These are phyloP conservation scores for Agonopterix alstromeriana DNA, from an alignment of 2,888 invertebrate genomes.

Conservation along the genomic window DNA sequence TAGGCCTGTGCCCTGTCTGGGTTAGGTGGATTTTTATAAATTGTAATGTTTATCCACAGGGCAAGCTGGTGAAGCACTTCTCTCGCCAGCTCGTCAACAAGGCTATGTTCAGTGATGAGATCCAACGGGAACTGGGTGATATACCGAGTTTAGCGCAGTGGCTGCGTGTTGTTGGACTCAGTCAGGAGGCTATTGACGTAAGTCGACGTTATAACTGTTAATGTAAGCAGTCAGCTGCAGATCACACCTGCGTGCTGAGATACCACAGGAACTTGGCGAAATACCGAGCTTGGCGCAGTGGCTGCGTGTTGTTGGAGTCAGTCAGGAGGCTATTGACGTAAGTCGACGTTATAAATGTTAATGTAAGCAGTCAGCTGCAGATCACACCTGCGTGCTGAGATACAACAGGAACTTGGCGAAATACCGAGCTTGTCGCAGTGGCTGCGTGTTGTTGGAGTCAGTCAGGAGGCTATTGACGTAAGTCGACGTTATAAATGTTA, in stretches of 20 bases:
- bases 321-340: slow-evolving; percentile 83
- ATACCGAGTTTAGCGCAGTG: slow-evolving; percentile 92
- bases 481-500: not conserved
- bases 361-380: slow-evolving; percentile 80
- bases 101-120: slow-evolving; percentile 82
- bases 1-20: too few relatives aligned
- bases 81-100: slow-evolving; percentile 93
- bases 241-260: slow-evolving; percentile 86
- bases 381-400: slow-evolving; percentile 86
- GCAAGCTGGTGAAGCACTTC: slow-evolving; percentile 95
- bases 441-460: slow-evolving; percentile 93
- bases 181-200: slow-evolving; percentile 83
- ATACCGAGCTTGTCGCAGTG: slow-evolving; percentile 92
- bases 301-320: slow-evolving; percentile 93
- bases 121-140: slow-evolving; percentile 79
- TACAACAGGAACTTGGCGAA: slow-evolving; percentile 80
- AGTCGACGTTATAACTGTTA: not conserved
- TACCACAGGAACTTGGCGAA: slow-evolving; percentile 80
- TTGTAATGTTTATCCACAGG: slow-evolving; percentile 66
- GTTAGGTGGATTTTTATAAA: too few relatives aligned
- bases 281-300: slow-evolving; percentile 92
- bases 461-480: slow-evolving; percentile 83
- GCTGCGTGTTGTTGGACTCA: slow-evolving; percentile 93
- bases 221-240: slow-evolving; percentile 80
- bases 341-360: not conserved